Base-by-base conservation (phyloP, 2,888 invertebrate genomes). In the Drosophila multiciliata region DNA sequence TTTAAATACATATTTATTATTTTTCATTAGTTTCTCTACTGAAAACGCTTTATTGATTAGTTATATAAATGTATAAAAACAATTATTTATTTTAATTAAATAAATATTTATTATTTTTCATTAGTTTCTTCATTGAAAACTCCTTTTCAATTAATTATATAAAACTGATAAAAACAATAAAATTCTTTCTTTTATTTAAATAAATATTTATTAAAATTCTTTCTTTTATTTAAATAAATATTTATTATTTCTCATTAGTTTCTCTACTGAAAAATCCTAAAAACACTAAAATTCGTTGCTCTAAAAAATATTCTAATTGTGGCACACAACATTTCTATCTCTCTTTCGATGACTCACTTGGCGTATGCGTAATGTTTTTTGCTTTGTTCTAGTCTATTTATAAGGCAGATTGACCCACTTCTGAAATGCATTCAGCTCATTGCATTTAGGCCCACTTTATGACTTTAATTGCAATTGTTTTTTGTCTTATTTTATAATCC, bases 361-460 rank as follows among this genome's bases (percentile, higher is more conserved):
- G 26, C 79, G 82, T 71, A 82, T 79, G 65, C 63, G 82, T 35
- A 59, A 67, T 74, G 23, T 54, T 40, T 45, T 50, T 48, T 55
- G 49, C 54, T 50, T 54, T 50, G 20, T 23, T 45, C 23, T 23
- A 15, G 15, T 20, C 64, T 80, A 70, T 78, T 81, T 62, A 62
- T 72, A 77, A 32, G 40, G 38, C 73, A 58, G 64, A 73, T 8
- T 2, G 45, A 15, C 45, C 15, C 48, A 53, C 65, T 73, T 48
- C 20, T 23, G 48, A 40, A 36, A 49, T 64, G 71, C 57, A 54
- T 26, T 52, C 12, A 57, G 15, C 49, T 49, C 68, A 59, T 36
- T 62, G 32, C 50, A 45, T 32, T 40, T 29, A n/a, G 71, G 55
- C 54, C 77, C 54, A 76, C 57, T 61, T 75, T 80, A 52, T 48